These are phyloP conservation scores for Ophion obscuratus DNA, from an alignment of 2,888 invertebrate genomes.

Conservation along the genomic window DNA sequence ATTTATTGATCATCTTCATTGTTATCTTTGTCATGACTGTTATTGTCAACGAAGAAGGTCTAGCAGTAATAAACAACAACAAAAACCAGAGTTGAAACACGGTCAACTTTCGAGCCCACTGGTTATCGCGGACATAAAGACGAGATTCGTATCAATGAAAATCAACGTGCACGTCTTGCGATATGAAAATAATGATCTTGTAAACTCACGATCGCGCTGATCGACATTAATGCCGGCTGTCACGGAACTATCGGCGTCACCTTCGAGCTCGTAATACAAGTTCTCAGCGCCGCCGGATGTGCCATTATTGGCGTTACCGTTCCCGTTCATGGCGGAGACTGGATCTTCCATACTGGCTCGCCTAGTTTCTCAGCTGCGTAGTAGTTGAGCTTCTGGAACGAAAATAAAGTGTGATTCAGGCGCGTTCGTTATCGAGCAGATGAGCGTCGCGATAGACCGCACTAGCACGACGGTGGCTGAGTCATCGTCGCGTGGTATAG, in stretches of 20 bases:
- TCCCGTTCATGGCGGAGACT: constrained; percentile 74
- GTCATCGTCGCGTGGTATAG: too few relatives aligned
- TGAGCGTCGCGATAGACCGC: neutral
- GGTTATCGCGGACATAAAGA: too few relatives aligned
- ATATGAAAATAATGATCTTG: neutral
- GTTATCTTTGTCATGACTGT: too few relatives aligned
- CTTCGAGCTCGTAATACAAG: constrained; percentile 75
- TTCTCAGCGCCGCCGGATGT: constrained; percentile 61
- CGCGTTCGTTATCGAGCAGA: neutral
- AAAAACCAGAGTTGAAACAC: too few relatives aligned
- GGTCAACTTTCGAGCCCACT: too few relatives aligned
- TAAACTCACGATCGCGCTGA: constrained; percentile 79
- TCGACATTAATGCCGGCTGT: constrained; percentile 76
- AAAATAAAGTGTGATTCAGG: neutral
- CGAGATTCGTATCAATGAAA: neutral
- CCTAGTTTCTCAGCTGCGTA: neutral
- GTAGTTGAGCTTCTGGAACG: neutral
- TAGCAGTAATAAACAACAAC: too few relatives aligned
- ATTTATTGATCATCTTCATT: too few relatives aligned
- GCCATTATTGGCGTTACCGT: constrained; percentile 51
- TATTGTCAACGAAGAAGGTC: too few relatives aligned
- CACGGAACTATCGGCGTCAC: constrained; percentile 81
- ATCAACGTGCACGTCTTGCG: neutral
- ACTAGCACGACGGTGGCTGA: too few relatives aligned
- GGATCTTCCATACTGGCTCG: constrained; percentile 77